phyloP scores from a whole-genome alignment of 1,140 invertebrate genomes.

The Drosophila busckii region DNA sequence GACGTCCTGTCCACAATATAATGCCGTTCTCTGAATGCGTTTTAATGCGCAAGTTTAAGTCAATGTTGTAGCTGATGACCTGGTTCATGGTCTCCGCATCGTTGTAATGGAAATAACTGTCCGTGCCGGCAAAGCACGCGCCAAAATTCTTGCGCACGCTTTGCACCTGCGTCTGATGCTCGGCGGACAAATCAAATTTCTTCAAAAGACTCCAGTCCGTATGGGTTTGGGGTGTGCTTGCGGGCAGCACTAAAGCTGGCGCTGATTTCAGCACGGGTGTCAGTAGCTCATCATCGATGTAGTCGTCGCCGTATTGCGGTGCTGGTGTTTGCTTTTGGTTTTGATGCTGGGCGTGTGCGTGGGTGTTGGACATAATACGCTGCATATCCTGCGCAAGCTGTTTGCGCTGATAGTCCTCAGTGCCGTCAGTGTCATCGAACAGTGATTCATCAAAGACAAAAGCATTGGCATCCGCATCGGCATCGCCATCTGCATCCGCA shows the following conservation, averaged over 20 bases:
- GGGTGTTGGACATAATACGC: conserved; percentile 71
- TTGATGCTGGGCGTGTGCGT: conserved; percentile 23
- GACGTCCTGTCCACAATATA: conserved; percentile 93
- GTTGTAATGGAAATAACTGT: conserved; percentile 83
- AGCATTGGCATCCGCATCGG: conserved; percentile 29
- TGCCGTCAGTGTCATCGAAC: conserved; percentile 58
- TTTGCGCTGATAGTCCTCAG: conserved; percentile 69
- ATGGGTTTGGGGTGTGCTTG: conserved; percentile 59
- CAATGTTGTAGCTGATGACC: conserved; percentile 78
- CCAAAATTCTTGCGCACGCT: conserved; percentile 71
- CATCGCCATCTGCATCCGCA: conserved; percentile 13
- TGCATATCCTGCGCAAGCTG: conserved; percentile 75
- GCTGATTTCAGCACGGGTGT: conserved; percentile 45
- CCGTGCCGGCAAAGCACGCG: conserved; percentile 85
- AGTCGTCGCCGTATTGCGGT: conserved; percentile 35
- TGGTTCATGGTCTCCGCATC: conserved; percentile 87
- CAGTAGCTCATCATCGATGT: conserved; percentile 45
- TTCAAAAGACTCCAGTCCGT: conserved; percentile 73
- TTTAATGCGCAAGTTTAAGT: conserved; percentile 77
- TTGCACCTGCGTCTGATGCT: conserved; percentile 55
- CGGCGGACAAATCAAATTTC: conserved; percentile 66
- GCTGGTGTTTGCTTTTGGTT: conserved; percentile 4
- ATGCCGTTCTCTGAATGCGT: conserved; percentile 82
- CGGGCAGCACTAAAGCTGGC: neutral
- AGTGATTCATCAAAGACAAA: conserved; percentile 67